Evolutionary conservation across 2,113 vertebrate species (phyloP).

Genomic region (Etia nguti): DNA sequence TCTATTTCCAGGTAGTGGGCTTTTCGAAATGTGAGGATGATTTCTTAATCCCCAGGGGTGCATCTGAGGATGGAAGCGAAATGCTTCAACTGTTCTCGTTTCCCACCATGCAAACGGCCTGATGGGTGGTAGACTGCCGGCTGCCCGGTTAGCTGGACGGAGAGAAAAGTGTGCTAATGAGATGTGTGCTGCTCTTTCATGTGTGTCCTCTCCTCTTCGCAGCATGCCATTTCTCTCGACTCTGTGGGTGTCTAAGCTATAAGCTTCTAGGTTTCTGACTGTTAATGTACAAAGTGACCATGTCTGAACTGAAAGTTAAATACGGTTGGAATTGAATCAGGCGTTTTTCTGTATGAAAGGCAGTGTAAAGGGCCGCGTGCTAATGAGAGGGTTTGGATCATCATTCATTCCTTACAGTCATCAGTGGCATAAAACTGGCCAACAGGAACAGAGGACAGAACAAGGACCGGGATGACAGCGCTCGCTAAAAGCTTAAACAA

Average conservation of each 20-base stretch:
- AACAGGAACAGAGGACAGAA: background rate
- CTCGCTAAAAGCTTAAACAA: background rate
- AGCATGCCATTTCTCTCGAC: background rate
- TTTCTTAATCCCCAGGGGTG: slow-evolving; percentile 56
- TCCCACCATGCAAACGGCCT: background rate
- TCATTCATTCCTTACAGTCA: background rate
- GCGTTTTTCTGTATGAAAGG: slow-evolving; percentile 1
- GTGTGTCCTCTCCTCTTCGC: slow-evolving; percentile 22
- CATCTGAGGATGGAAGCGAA: background rate
- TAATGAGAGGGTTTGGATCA: slow-evolving; percentile 37
- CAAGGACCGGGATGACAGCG: background rate
- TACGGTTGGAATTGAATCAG: slow-evolving; percentile 26
- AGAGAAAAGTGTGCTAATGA: slow-evolving; percentile 38
- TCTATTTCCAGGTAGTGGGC: slow-evolving; percentile 30
- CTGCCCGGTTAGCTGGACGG: slow-evolving; percentile 5
- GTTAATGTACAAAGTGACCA: slow-evolving; percentile 33
- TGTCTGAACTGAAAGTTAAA: slow-evolving; percentile 14
- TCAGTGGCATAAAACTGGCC: background rate
- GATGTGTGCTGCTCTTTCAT: slow-evolving; percentile 31
- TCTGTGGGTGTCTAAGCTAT: slow-evolving; percentile 16
- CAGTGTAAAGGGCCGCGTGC: background rate
- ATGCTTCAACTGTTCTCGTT: background rate
- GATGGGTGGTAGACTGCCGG: background rate
- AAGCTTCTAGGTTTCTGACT: background rate
- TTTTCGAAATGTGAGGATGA: slow-evolving; percentile 43